Percentiles rank a stretch among this genome's conserved stretches.
phyloP scores from a whole-genome alignment of 2,888 invertebrate genomes.

The Megaustenia siamemsis region DNA sequence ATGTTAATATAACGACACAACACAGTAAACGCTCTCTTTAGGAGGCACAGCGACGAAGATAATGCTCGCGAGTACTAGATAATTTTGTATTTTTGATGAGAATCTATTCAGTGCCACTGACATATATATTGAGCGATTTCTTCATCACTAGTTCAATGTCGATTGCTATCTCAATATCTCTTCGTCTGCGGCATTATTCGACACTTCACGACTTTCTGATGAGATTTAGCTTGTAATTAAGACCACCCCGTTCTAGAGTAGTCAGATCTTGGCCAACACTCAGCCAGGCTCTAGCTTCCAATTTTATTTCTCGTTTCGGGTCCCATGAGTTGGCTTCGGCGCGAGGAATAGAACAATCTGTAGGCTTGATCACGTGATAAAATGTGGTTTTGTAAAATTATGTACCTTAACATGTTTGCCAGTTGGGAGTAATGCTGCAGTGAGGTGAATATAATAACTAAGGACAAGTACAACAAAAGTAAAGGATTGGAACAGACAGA shows the following conservation, averaged over 20 bases:
- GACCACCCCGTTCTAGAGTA: not conserved
- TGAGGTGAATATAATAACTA: too few species aligned
- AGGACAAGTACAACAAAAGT: not conserved
- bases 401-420: not conserved
- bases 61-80: too few species aligned
- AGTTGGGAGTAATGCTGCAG: not conserved
- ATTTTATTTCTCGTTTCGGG: not conserved
- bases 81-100: too few species aligned
- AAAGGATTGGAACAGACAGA: not conserved
- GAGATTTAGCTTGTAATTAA: not conserved
- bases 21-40: too few species aligned
- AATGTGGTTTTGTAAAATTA: not conserved
- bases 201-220: not conserved
- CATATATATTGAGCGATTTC: not conserved
- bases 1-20: too few species aligned
- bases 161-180: not conserved
- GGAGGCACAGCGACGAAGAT: too few species aligned
- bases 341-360: not conserved
- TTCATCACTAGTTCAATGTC: not conserved
- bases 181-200: not conserved
- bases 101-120: too few species aligned
- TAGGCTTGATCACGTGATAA: not conserved
- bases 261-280: not conserved
- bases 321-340: not conserved
- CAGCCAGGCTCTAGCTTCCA: not conserved